These are phyloP conservation scores for Tricholauxania praeusta DNA, from an alignment of 2,888 invertebrate genomes.

Conservation along the genomic window DNA sequence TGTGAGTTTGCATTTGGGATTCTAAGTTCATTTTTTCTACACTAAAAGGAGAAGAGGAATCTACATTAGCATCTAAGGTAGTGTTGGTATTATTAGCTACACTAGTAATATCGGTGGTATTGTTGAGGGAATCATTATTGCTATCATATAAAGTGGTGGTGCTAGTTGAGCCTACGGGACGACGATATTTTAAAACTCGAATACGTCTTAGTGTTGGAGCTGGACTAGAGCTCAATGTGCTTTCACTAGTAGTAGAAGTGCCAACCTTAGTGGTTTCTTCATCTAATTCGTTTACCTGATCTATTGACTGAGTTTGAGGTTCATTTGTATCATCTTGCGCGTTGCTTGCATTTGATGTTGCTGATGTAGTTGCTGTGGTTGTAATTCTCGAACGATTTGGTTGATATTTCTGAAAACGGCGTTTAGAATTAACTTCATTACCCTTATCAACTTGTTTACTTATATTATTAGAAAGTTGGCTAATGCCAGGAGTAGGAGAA, in stretches of 20 bases:
- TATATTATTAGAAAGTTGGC: conserved; percentile 4
- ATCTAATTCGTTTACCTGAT: conserved; percentile 47
- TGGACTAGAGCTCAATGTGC: conserved; percentile 45
- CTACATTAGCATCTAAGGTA: conserved; percentile 46
- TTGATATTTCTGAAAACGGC: conserved; percentile 68
- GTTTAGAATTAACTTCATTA: conserved; percentile 65
- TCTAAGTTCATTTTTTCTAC: conserved; percentile 43
- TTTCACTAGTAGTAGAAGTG: conserved; percentile 43
- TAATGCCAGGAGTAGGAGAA: too few species aligned
- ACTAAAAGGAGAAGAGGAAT: conserved; percentile 44
- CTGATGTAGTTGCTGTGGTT: conserved; percentile 44
- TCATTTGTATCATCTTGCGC: conserved; percentile 35
- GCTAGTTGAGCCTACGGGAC: conserved; percentile 50
- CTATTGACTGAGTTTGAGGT: conserved; percentile 28
- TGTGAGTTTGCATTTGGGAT: conserved; percentile 26
- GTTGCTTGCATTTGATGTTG: conserved; percentile 50
- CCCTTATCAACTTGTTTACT: conserved; percentile 48
- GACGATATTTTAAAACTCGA: conserved; percentile 57
- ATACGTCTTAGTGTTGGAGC: conserved; percentile 56
- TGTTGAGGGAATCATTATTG: conserved; percentile 47
- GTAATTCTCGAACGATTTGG: conserved; percentile 59
- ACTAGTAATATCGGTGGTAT: conserved; percentile 50
- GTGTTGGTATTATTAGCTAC: conserved; percentile 55
- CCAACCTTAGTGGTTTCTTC: conserved; percentile 43
- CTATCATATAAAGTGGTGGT: conserved; percentile 45